phyloP scores from a whole-genome alignment of 2,797 vertebrate genomes.

The Periophthalmus magnuspinnatus region DNA sequence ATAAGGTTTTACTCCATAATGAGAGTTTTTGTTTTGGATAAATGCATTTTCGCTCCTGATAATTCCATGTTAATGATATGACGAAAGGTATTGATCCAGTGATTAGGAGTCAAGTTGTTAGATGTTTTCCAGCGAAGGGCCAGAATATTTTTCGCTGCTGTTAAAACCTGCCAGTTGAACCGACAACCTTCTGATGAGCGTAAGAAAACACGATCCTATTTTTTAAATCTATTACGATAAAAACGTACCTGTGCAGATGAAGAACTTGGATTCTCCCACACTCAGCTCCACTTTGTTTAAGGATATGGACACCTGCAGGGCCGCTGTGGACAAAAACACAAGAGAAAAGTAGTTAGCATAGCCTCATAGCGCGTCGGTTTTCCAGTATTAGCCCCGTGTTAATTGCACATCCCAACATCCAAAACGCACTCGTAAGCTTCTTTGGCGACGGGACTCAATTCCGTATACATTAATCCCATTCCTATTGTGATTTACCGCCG shows the following conservation, averaged over 20 bases:
- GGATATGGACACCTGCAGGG: constrained; percentile 97
- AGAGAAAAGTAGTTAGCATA: constrained; percentile 19
- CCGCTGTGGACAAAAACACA: constrained; percentile 76
- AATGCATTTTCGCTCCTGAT: no score
- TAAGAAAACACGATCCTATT: no score
- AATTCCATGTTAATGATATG: no score
- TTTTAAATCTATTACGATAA: no score
- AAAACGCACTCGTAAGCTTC: constrained; percentile 12
- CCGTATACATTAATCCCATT: constrained; percentile 11
- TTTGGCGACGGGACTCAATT: constrained; percentile 8
- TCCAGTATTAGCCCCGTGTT: constrained; percentile 12
- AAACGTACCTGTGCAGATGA: constrained; percentile 90
- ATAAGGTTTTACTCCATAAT: no score
- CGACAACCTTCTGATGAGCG: no score
- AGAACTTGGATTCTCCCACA: constrained; percentile 98
- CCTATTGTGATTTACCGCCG: background rate
- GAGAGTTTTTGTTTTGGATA: no score
- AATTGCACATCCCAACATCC: constrained; percentile 24
- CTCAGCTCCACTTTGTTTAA: constrained; percentile 98
- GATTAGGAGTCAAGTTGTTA: no score
- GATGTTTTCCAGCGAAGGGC: no score
- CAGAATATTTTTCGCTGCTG: no score
- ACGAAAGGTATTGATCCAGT: no score
- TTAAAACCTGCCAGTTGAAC: no score
- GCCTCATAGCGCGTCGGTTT: background rate